phyloP scores from a whole-genome alignment of 1,140 invertebrate species.

The Lucilia sericata region DNA sequence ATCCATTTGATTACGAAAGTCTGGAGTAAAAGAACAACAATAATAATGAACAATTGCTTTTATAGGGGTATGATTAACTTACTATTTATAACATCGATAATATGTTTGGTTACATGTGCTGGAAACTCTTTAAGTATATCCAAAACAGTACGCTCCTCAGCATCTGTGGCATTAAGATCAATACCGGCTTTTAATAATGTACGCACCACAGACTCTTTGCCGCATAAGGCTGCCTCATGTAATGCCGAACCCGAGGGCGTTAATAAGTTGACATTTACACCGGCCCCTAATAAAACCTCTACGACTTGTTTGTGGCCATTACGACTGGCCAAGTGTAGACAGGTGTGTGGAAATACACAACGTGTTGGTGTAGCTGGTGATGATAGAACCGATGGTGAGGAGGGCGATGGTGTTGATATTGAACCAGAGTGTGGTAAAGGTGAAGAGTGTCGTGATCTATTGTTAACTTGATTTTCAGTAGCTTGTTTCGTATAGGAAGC shows the following conservation, averaged over 20 bases:
- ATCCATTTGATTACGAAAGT: conserved; percentile 65
- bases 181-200: conserved; percentile 86
- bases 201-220: conserved; percentile 91
- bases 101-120: conserved; percentile 87
- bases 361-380: conserved; percentile 56
- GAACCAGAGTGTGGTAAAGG: conserved; percentile 50
- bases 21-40: conserved; percentile 46
- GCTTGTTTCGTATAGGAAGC: conserved; percentile 74
- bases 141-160: conserved; percentile 84
- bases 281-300: conserved; percentile 82
- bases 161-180: conserved; percentile 83
- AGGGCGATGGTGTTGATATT: conserved; percentile 50
- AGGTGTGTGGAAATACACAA: conserved; percentile 82
- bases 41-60: too few species aligned
- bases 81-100: conserved; percentile 88
- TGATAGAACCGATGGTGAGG: conserved; percentile 55
- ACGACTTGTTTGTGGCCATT: conserved; percentile 91
- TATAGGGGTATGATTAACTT: conserved; percentile 60
- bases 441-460: conserved; percentile 46
- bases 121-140: conserved; percentile 90
- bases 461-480: conserved; percentile 49
- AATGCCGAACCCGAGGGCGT: conserved; percentile 91
- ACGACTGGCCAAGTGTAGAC: conserved; percentile 92
- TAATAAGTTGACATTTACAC: conserved; percentile 89
- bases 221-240: conserved; percentile 94